Base-by-base conservation (phyloP, 2,888 invertebrate species). In the Pseudococcus longispinus region DNA sequence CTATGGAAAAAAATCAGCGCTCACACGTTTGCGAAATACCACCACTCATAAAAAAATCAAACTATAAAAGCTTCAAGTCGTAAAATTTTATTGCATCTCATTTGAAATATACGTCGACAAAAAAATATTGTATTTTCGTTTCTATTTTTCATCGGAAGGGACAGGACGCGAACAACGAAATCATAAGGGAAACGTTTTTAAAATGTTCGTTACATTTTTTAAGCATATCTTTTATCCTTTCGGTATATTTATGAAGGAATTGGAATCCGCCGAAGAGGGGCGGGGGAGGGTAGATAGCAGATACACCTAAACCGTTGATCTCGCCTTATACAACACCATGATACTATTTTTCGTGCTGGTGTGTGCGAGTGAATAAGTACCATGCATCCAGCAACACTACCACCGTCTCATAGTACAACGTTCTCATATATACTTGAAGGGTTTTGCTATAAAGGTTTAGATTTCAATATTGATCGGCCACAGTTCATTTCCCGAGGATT, bases 401-500 rank as follows among this genome's bases (percentile, higher is more conserved):
- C 44, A 46, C 15, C 15, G 9, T 37, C 37, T 37, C 37, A 37
- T 37, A 37, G 5, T 6, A 37, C 44, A 13, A 46, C 13, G 44
- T 46, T 46, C 44, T 77, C 77, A 70, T 77, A n/a, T 51, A 51
- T 83, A 83, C 51, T 83, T 51, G 84, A 84, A 55, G 51, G 84
- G 60, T 55, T 55, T 84, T 84, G 51, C 60, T 29, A 32, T 42
- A 84, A 55, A 46, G 85, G 74, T 74, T 85, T 85, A 74, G 74
- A 85, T 85, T 85, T 85, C 70, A 85, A 85, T 74, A 85, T 85
- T 85, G 85, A 85, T 85, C 85, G 85, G 74, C 23, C 70, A 60
- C 85, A 85, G 85, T 85, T 85, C 70, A 85, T 85, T 85, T 85
- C 85, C 85, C 74, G 42, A 85, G 70, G 74, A 85, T 85, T 74